Evolutionary conservation across 2,797 vertebrate species (phyloP), one percentile per base, ranked within the genome.

Genomic region (Menidia menidia): DNA sequence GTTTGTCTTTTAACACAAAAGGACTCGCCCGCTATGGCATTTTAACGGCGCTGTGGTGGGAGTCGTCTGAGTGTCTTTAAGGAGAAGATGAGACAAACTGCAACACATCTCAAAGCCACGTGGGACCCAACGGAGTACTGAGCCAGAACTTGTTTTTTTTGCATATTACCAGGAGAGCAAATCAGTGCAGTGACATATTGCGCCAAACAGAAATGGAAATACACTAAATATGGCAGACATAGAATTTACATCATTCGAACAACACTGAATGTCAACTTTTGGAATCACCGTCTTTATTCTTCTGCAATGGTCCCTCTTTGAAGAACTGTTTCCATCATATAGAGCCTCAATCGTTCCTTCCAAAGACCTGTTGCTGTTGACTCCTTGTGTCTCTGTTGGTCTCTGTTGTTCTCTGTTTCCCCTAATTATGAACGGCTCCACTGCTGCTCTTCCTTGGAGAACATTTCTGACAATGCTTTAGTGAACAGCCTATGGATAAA

Each of bases 1-100:
- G 51, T 74, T 87, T 78, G 75, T 92, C 86, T 89, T 81, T 83
- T 70, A 82, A 86, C 86, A 90, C 89, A 90, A 89, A 89, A 88
- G 83, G 82, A 86, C 77, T 65, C 44, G n/a, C 75, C 73, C 50
- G 65, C 74, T 77, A 61, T 67, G 47, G 76, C 53, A 48, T 35
- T 73, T 58, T 64, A 68, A 84, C 57, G 50, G 30, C 55, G 50
- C 75, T 75, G 60, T 56, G 50, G 47, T 45, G 12, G 71, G 56
- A 71, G 78, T 81, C 45, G 68, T 76, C 61, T 68, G 58, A 9
- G 4, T n/a, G 12, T 76, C 12, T 76, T 54, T 60, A 71, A 60
- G 52, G 25, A 45, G 56, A 65, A 12, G 31, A 74, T 35, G 59
- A 71, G 76, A 73, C 58, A 52, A 68, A 50, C 1, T 62, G 39